Evolutionary conservation across 2,113 vertebrate species (phyloP).

Genomic region (Emydura subglobosa): DNA sequence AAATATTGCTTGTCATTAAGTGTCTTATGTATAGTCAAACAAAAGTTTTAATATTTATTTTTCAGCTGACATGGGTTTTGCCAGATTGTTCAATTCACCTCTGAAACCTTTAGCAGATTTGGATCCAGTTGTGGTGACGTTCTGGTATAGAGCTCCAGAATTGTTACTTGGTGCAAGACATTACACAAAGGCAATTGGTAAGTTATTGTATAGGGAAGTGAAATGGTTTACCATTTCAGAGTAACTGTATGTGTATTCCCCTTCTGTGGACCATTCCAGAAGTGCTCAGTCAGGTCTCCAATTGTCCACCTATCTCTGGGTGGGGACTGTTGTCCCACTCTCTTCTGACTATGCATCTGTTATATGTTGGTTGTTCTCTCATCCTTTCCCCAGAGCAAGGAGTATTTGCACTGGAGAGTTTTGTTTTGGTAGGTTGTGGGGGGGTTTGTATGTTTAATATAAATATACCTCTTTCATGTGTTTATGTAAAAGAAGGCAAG

Average conservation of each 20-base stretch:
- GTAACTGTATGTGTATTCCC: not conserved
- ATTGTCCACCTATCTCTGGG: not conserved
- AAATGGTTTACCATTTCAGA: not conserved
- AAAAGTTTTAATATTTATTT: slow-evolving; percentile 5
- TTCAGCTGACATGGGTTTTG: slow-evolving; percentile 93
- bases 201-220: slow-evolving; percentile 65
- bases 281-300: not conserved
- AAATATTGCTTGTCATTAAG: not conserved
- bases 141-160: slow-evolving; percentile 95
- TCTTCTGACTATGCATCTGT: not conserved
- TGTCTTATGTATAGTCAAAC: not conserved
- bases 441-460: too few species aligned
- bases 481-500: too few species aligned
- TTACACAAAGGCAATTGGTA: slow-evolving; percentile 99
- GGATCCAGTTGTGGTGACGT: slow-evolving; percentile 93
- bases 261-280: not conserved
- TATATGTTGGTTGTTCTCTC: too few species aligned
- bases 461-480: too few species aligned
- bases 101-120: slow-evolving; percentile 92
- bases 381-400: too few species aligned
- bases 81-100: slow-evolving; percentile 91
- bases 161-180: slow-evolving; percentile 95
- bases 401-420: too few species aligned
- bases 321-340: not conserved
- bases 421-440: too few species aligned